Evolutionary conservation across 1,140 invertebrate species (phyloP).

Genomic region (Nephila pilipes): DNA sequence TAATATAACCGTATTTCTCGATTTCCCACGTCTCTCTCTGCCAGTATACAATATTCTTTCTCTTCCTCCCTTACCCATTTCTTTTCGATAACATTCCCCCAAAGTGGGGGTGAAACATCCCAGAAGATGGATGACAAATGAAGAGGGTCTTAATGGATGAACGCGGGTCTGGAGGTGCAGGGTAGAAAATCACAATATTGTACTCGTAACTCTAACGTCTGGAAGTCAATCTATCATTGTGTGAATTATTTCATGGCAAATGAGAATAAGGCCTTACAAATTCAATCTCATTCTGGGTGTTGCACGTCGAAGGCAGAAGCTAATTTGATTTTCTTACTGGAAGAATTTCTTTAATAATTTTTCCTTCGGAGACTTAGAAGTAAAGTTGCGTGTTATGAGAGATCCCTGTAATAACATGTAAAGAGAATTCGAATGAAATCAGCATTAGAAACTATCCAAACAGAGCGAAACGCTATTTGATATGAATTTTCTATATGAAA

Average conservation of each 20-base stretch:
- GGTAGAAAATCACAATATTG: not conserved
- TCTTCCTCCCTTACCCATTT: not conserved
- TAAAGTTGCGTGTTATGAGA: no score
- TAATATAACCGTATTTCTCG: conserved; percentile 52
- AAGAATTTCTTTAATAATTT: not conserved
- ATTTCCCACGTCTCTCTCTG: conserved; percentile 9
- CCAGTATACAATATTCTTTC: not conserved
- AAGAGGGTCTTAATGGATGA: conserved; percentile 9
- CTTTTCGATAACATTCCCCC: not conserved
- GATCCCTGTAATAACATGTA: not conserved
- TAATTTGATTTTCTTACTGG: not conserved
- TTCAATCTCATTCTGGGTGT: not conserved
- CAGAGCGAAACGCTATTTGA: no score
- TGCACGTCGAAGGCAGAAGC: not conserved
- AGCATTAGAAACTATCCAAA: no score
- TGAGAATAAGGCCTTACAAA: not conserved
- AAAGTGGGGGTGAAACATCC: not conserved
- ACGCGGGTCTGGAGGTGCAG: not conserved
- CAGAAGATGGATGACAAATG: conserved; percentile 41
- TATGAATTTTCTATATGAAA: no score
- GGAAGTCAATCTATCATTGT: not conserved
- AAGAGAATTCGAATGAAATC: no score
- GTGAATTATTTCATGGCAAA: not conserved
- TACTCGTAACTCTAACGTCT: not conserved
- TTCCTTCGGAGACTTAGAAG: no score